Evolutionary conservation across 2,888 invertebrate species (phyloP), one percentile per base, ranked within the genome.

Genomic region (Scaptomyza flava): DNA sequence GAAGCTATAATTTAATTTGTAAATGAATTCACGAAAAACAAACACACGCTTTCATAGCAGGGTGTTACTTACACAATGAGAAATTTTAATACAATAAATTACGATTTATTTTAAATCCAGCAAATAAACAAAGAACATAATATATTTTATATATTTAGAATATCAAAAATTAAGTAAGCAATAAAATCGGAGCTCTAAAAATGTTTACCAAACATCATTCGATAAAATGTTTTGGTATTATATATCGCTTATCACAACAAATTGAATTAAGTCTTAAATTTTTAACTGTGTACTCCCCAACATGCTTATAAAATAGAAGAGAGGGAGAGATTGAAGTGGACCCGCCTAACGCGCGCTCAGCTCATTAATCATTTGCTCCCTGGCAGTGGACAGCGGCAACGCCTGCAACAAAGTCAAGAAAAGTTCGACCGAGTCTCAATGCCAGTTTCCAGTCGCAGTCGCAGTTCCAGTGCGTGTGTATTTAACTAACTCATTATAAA

Each of bases 401-500:
- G 78, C 78, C 76, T 77, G 76, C 78, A 59, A 61, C 58, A 33
- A 17, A 53, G 58, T 20, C 54, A 38, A 58, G 45, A 36, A 63
- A 58, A 41, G 47, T 58, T 59, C 8, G 8, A 38, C 38, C 27
- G 23, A 12, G 30, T 36, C 46, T 8, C 20, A 36, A 36, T 63
- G 12, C 48, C 45, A 66, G 60, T 56, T 33, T 42, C 34, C 23
- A 36, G 50, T 33, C 48, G 5, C 34, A 58, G 51, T 60, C 48
- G 17, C 42, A 61, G 57, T 52, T 46, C 23, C 53, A 57, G 51
- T 72, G 81, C 69, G 84, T 86, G 83, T 87, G 87, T 84, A 78
- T 87, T 87, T 87, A 80, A 84, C 87, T 87, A 84, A 87, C 84
- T 84, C 84, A 84, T 84, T 84, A 84, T 86, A 87, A 83, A 82